Evolutionary conservation across 2,888 invertebrate genomes (phyloP), one percentile per base, ranked within the genome.

Genomic region (Lasioglossum figueresi): DNA sequence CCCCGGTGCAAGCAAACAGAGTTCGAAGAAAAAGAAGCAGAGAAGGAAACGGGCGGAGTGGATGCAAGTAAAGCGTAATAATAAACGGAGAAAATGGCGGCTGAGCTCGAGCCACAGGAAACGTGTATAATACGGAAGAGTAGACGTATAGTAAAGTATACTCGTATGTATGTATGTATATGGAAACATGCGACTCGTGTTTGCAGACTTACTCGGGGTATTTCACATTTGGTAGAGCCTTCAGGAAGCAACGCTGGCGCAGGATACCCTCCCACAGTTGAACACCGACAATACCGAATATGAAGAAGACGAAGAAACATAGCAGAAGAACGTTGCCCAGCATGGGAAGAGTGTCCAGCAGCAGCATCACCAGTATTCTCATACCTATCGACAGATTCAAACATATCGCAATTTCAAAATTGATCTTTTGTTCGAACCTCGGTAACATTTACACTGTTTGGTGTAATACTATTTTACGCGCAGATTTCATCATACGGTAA

Each of bases 221-320:
- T 94, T 95, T 96, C 95, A 95, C 97, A 95, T 97, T 96, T 82
- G 96, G 96, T 85, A 97, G 97, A 88, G 97, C 96, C 88, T 97
- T 96, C 85, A 98, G 96, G 95, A 98, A 98, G 95, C 99, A 99
- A 83, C 99, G 97, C 95, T 99, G 99, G 89, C 99, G 96, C 79
- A 99, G 96, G 87, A 99, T 98, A 74, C 99, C 99, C 95, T 99
- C 98, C 99, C 99, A 99, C 77, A 99, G 96, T 95, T 99, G 99
- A 66, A 99, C 99, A 34, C 99, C 99, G 92, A 99, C 98, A 94
- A 99, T 99, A 90, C 99, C 99, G 95, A 99, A 99, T 95, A 99
- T 99, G 96, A 99, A 99, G 97, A 99, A 99, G 85, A 99, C 99
- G 96, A 99, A 99, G 96, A 99, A 99, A 96, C 99, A 99, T 88